A percentile compares a stretch with the other conserved stretches of the same genome.
phyloP scores from a whole-genome alignment of 1,140 invertebrate species.

The Calycopis cecrops region DNA sequence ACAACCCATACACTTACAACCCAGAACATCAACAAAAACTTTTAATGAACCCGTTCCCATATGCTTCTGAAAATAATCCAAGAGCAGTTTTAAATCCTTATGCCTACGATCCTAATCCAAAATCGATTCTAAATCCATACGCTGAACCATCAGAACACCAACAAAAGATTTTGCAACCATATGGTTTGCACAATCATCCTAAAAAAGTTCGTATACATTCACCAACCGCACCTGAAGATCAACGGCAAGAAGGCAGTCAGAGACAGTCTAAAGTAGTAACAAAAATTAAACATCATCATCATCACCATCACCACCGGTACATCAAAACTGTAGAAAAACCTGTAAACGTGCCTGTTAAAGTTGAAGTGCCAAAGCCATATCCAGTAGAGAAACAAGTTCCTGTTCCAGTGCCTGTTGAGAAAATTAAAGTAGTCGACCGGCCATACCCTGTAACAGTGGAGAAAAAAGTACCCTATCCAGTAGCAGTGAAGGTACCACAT shows the following conservation, averaged over 20 bases:
- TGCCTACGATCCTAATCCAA: slow-evolving; percentile 17
- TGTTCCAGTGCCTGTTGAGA: slow-evolving; percentile 77
- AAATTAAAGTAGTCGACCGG: slow-evolving; percentile 80
- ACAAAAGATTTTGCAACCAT: slow-evolving; percentile 1
- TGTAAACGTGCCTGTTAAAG: slow-evolving; percentile 62
- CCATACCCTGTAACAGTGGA: slow-evolving; percentile 78
- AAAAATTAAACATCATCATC: slow-evolving; percentile 78
- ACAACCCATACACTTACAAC: too few species aligned
- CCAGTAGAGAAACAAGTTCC: slow-evolving; percentile 80
- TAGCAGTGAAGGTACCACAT: slow-evolving; percentile 77
- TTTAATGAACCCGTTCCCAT: slow-evolving; percentile 5
- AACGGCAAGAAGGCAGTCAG: slow-evolving; percentile 39
- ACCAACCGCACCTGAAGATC: slow-evolving; percentile 34
- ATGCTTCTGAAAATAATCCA: slow-evolving; percentile 5
- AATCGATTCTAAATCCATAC: slow-evolving; percentile 9
- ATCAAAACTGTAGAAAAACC: slow-evolving; percentile 77
- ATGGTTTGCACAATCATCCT: background rate
- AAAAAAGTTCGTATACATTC: slow-evolving; percentile 19
- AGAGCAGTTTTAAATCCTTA: slow-evolving; percentile 13
- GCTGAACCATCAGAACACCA: slow-evolving; percentile 8
- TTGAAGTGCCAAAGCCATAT: slow-evolving; percentile 73
- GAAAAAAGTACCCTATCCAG: slow-evolving; percentile 79
- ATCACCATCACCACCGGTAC: slow-evolving; percentile 78
- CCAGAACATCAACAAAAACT: too few species aligned
- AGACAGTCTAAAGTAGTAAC: slow-evolving; percentile 46